Percentiles rank a stretch among this genome's conserved stretches.
phyloP scores from a whole-genome alignment of 1,140 invertebrate species.

The Drosophila ambigua region DNA sequence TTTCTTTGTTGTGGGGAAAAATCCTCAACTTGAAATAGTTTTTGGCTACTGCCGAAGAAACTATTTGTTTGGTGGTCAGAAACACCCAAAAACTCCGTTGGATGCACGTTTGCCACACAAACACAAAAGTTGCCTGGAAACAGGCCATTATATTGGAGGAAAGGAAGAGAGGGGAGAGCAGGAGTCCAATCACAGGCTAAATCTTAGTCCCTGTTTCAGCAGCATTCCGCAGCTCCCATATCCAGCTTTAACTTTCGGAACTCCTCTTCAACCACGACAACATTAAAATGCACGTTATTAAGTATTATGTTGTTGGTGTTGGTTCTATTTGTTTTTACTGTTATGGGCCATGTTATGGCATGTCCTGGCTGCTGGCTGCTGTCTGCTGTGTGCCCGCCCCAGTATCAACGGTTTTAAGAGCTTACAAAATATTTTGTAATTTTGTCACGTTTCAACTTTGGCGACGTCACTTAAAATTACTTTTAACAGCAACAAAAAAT shows the following conservation, averaged over 20 bases:
- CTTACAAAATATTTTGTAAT: slow-evolving; percentile 79
- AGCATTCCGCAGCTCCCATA: neutral
- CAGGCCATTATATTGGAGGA: neutral
- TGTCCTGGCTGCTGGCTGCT: slow-evolving; percentile 22
- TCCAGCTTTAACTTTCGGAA: slow-evolving; percentile 12
- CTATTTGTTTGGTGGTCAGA: slow-evolving; percentile 40
- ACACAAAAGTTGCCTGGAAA: slow-evolving; percentile 11
- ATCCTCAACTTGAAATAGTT: slow-evolving; percentile 40
- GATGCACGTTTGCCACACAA: slow-evolving; percentile 8
- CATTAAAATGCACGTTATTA: slow-evolving; percentile 78
- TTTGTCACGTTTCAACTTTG: slow-evolving; percentile 81
- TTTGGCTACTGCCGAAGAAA: slow-evolving; percentile 22
- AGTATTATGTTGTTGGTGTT: slow-evolving; percentile 63
- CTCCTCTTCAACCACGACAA: slow-evolving; percentile 49
- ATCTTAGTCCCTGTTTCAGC: neutral
- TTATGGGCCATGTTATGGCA: slow-evolving; percentile 73
- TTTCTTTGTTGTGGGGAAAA: slow-evolving; percentile 32
- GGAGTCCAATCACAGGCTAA: neutral
- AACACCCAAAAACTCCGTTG: neutral
- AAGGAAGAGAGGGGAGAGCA: neutral
- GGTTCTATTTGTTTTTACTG: slow-evolving; percentile 77
- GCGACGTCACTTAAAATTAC: slow-evolving; percentile 76
- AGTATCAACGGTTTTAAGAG: slow-evolving; percentile 72
- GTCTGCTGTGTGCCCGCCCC: slow-evolving; percentile 12
- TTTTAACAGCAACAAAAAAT: slow-evolving; percentile 56